phyloP scores from a whole-genome alignment of 2,888 invertebrate species.

The Proisotoma minuta region DNA sequence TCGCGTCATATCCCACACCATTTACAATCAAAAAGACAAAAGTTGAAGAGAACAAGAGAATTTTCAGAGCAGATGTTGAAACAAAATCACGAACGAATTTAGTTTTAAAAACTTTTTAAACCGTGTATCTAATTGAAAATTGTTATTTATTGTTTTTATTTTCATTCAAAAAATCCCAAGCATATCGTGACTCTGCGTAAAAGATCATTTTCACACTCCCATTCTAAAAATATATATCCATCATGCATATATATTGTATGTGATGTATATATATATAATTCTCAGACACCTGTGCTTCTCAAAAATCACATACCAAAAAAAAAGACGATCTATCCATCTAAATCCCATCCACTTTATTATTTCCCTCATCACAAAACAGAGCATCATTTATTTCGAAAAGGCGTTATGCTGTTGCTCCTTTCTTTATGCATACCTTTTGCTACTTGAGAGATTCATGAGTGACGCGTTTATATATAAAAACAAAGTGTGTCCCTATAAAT shows the following conservation, averaged over 20 bases:
- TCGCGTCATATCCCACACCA: slow-evolving; percentile 1
- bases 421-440: background rate
- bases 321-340: background rate
- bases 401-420: background rate
- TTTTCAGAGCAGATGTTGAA: slow-evolving; percentile 5
- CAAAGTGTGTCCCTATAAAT: too few relatives aligned
- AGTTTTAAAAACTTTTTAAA: too few relatives aligned
- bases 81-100: slow-evolving; percentile 1
- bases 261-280: background rate
- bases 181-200: slow-evolving; percentile 1
- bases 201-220: slow-evolving; percentile 2
- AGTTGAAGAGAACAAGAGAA: background rate
- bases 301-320: slow-evolving; percentile 1
- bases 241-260: too few relatives aligned
- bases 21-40: background rate
- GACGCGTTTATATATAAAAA: background rate
- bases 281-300: background rate
- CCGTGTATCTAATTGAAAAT: slow-evolving; percentile 5
- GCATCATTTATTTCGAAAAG: too few relatives aligned
- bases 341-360: background rate
- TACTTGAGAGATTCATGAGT: background rate
- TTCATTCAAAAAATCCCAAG: slow-evolving; percentile 2
- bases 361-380: too few relatives aligned
- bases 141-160: slow-evolving; percentile 3
- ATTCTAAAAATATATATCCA: slow-evolving; percentile 6